Evolutionary conservation across 2,797 vertebrate species (phyloP), one percentile per base, ranked within the genome.

Genomic region (Bradypodion ventrale): DNA sequence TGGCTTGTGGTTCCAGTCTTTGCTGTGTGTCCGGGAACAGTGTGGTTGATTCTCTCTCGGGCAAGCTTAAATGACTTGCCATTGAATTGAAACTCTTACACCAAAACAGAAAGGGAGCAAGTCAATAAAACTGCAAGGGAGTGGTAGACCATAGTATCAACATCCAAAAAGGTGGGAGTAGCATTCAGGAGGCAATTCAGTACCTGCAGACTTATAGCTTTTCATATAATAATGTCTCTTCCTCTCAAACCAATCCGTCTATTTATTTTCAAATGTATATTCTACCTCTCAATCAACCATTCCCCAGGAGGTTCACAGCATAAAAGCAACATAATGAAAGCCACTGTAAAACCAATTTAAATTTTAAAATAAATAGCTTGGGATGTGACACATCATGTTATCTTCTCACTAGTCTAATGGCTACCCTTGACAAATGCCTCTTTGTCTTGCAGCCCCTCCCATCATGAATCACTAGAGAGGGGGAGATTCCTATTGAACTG

Each of bases 41-140:
- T 72, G 82, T 32, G 91, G 89, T 80, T 88, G 82, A 79, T 85
- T 92, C 93, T 94, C 92, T 93, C 91, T 85, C 90, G 81, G 89
- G 82, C 83, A 90, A 90, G 77, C 78, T 89, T 87, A 92, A 93
- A 91, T 89, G 92, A 91, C 90, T 62, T 90, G 89, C 83, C 84
- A 68, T 83, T 91, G 83, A 94, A 89, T 91, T 81, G 93, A 92
- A 91, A 91, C 52, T 88, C 75, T 42, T 87, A 81, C 77, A 89
- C 85, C 12, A 89, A 81, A 92, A 91, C 89, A 86, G 91, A 94
- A 93, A 27, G 25, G 92, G 63, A 92, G 92, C 92, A 90, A 85
- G 79, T 92, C 93, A 94, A 93, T 85, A 91, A 88, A 94, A 89
- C 85, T 94, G 82, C 87, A 93, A 88, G 66, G 83, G 75, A 92